These are phyloP conservation scores for Steinernema khuongi DNA, from an alignment of 1,140 invertebrate genomes.

Conservation along the genomic window DNA sequence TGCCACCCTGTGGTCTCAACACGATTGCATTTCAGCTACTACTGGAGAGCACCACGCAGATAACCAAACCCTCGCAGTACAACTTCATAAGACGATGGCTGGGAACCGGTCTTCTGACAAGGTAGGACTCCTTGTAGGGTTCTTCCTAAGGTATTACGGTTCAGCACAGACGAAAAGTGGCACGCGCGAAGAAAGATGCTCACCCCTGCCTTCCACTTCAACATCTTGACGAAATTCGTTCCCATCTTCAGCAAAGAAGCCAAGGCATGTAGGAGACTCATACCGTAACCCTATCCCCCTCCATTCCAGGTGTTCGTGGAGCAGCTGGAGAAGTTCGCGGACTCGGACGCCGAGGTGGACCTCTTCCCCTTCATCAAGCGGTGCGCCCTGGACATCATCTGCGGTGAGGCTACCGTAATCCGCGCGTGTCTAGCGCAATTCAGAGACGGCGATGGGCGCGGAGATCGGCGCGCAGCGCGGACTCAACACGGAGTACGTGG, in stretches of 20 bases:
- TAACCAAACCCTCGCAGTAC: slow-evolving; percentile 74
- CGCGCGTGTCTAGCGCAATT: slow-evolving; percentile 22
- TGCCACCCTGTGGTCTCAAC: too few relatives aligned
- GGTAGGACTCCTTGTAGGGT: slow-evolving; percentile 41
- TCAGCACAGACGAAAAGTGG: slow-evolving; percentile 72
- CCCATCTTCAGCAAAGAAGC: slow-evolving; percentile 74
- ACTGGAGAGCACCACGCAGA: slow-evolving; percentile 69
- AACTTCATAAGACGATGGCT: slow-evolving; percentile 71
- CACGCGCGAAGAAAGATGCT: slow-evolving; percentile 73
- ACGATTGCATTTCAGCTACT: slow-evolving; percentile 66
- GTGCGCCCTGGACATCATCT: slow-evolving; percentile 73
- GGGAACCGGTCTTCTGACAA: slow-evolving; percentile 76
- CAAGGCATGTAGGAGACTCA: slow-evolving; percentile 53
- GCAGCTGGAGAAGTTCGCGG: slow-evolving; percentile 65
- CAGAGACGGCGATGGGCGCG: slow-evolving; percentile 74
- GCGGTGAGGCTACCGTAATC: slow-evolving; percentile 41
- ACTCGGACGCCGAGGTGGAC: slow-evolving; percentile 66
- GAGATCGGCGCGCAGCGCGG: slow-evolving; percentile 68
- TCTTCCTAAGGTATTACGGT: slow-evolving; percentile 60
- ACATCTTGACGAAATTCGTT: slow-evolving; percentile 75
- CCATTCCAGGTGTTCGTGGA: slow-evolving; percentile 63
- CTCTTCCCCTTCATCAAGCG: slow-evolving; percentile 70
- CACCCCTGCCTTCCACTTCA: slow-evolving; percentile 81
- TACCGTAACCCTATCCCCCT: background rate
- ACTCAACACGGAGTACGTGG: slow-evolving; percentile 70